phyloP scores from a whole-genome alignment of 2,113 vertebrate species.

The Procapra przewalskii region DNA sequence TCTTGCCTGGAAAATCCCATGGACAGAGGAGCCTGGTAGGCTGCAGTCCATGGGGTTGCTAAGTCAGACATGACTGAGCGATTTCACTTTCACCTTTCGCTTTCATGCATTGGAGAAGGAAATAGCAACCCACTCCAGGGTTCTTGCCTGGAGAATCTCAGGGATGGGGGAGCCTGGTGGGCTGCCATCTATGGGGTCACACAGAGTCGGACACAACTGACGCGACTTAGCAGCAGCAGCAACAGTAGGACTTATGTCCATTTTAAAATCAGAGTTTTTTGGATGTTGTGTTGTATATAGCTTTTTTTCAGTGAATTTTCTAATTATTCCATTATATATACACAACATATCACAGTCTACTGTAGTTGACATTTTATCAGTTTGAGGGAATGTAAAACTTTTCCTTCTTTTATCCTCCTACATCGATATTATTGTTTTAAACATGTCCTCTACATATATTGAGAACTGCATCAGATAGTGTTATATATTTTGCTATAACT shows the following conservation, averaged over 20 bases:
- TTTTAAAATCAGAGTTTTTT: not conserved
- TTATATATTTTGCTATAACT: not conserved
- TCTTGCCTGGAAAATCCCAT: too few relatives aligned
- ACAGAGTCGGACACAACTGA: too few relatives aligned
- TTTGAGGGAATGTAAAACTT: not conserved
- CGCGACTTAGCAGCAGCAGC: too few relatives aligned
- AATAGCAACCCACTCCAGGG: too few relatives aligned
- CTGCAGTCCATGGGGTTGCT: too few relatives aligned
- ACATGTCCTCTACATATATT: not conserved
- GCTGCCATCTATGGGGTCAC: too few relatives aligned
- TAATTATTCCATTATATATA: not conserved
- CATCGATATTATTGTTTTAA: constrained; percentile 4
- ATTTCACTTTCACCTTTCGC: too few relatives aligned
- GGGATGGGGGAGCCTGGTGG: too few relatives aligned
- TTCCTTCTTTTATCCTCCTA: not conserved
- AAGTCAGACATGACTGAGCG: too few relatives aligned
- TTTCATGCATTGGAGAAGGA: too few relatives aligned
- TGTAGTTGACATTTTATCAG: not conserved
- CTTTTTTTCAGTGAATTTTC: not conserved
- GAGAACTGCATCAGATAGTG: not conserved
- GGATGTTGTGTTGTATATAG: not conserved
- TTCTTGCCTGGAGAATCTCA: too few relatives aligned
- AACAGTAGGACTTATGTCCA: not conserved
- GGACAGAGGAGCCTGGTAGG: too few relatives aligned
- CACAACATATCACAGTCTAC: not conserved